Evolutionary conservation across 2,888 invertebrate genomes (phyloP), one percentile per base, ranked within the genome.

Genomic region (Nymphalis c-album): DNA sequence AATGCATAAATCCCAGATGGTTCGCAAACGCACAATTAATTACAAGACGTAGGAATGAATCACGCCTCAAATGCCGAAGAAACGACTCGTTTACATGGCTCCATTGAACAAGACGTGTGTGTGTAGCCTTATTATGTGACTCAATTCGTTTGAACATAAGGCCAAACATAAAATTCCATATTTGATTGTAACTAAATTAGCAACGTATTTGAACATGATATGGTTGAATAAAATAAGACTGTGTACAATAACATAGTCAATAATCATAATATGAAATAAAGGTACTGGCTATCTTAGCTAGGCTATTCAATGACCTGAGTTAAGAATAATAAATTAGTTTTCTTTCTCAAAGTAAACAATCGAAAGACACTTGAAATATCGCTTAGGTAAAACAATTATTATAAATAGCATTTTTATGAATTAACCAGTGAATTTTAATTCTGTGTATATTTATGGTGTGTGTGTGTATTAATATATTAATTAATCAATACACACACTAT

Each of bases 81-180:
- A 57, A 40, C 26, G 60, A 46, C 60, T 60, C 46, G 60, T 20
- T 59, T 46, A 46, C 60, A 60, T 60, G 20, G 46, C 26, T 17
- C 22, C 26, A 10, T 26, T 22, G 45, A 59, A 46, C 46, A 26
- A 60, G 60, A 60, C 60, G 45, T 45, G 45, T 60, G 47, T 47
- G 47, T 60, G 60, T 46, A 47, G 47, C 40, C 59, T n/a, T 40
- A 5, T 20, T 31, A 40, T 60, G 26, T 60, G 60, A 46, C 47
- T 60, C 46, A 59, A 45, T 45, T 59, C 18, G 16, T 45, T 59
- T 16, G 18, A 45, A 59, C 8, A 59, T 45, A 20, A 2, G 13
- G 20, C 45, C 1, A 17, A 18, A 59, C 22, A 40, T 13, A 40
- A 0, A 40, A 13, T 13, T 13, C 2, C 13, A 40, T 13, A 40